A percentile compares a stretch with the other conserved stretches of the same genome.
phyloP scores from a whole-genome alignment of 2,113 vertebrate genomes.

The Tauraco erythrolophus region DNA sequence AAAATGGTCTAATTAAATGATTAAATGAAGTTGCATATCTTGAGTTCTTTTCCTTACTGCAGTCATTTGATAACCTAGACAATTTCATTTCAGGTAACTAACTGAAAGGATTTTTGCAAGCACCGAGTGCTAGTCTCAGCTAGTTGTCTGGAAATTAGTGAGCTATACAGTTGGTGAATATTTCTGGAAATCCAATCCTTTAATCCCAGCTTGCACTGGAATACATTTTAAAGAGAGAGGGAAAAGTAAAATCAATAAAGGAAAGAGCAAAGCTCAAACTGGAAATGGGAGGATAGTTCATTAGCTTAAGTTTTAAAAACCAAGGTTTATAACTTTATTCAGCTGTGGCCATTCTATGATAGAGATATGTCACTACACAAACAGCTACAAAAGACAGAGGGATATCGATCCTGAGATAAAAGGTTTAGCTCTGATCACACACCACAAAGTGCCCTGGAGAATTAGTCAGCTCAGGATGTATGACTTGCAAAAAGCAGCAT shows the following conservation, averaged over 20 bases:
- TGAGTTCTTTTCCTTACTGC: neutral
- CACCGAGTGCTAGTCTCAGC: neutral
- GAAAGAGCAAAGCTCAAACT: neutral
- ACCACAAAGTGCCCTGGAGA: neutral
- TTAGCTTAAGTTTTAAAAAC: neutral
- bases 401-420: rapidly evolving
- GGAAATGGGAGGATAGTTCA: neutral
- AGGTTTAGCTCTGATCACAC: neutral
- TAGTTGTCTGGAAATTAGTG: neutral
- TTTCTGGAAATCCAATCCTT: neutral
- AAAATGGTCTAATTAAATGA: neutral
- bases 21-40: neutral
- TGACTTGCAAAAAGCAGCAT: neutral
- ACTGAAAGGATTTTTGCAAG: neutral
- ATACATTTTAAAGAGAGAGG: neutral
- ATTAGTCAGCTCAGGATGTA: neutral
- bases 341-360: neutral
- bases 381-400: neutral
- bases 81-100: neutral
- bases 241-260: neutral
- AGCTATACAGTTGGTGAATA: neutral
- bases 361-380: neutral
- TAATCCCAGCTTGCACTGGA: neutral
- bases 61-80: neutral
- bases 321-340: neutral